A percentile compares a stretch with the other conserved stretches of the same genome.
These are phyloP conservation scores for Nezara viridula DNA, from an alignment of 2,888 invertebrate species.

Conservation along the genomic window DNA sequence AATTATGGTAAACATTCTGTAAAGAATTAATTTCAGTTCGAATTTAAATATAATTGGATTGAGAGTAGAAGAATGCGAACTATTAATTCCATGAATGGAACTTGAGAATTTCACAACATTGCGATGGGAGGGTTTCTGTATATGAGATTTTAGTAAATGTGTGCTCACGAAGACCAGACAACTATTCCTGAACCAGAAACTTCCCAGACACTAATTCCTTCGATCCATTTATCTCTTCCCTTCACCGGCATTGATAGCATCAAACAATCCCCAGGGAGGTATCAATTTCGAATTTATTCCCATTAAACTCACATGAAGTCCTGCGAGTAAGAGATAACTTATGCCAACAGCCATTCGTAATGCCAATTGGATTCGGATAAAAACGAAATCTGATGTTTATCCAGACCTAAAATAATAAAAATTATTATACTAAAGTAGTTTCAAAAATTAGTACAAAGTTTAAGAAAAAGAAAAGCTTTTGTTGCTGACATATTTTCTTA, in stretches of 20 bases:
- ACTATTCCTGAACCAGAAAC: constrained; percentile 12
- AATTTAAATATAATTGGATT: not conserved
- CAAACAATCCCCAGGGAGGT: not conserved
- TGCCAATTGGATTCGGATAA: not conserved
- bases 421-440: no score
- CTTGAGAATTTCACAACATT: not conserved
- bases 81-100: not conserved
- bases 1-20: no score
- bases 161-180: not conserved
- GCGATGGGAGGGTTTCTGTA: not conserved
- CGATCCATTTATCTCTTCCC: constrained; percentile 14
- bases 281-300: not conserved
- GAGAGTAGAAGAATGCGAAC: not conserved
- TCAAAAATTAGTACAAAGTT: no score
- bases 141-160: not conserved
- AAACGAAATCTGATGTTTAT: not conserved
- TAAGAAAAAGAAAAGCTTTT: no score
- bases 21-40: not conserved
- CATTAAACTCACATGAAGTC: not conserved
- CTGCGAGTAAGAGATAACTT: not conserved
- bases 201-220: not conserved
- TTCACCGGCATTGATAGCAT: not conserved
- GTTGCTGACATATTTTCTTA: no score
- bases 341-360: not conserved
- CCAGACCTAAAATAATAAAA: no score